Evolutionary conservation across 2,797 vertebrate species (phyloP).

Genomic region (Dicrostonyx torquatus): DNA sequence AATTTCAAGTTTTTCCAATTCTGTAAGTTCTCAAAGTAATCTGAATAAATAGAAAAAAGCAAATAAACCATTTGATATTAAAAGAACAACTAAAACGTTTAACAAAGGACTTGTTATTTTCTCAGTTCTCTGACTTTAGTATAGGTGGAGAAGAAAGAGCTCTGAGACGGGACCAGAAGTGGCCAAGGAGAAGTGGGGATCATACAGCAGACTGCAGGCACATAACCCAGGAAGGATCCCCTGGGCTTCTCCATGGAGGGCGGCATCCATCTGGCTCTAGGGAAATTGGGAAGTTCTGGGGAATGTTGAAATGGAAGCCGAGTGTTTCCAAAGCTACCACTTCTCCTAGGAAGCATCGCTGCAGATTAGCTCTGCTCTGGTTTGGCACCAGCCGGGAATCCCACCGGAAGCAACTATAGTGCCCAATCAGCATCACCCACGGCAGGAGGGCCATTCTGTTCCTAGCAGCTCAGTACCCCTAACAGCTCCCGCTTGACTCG

Average conservation of each 20-base stretch:
- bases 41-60: background rate
- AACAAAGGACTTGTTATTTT: background rate
- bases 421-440: background rate
- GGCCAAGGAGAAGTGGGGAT: background rate
- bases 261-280: background rate
- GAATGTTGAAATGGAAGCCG: background rate
- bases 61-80: background rate
- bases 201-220: accelerated
- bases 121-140: background rate
- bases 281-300: background rate
- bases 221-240: background rate
- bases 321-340: background rate
- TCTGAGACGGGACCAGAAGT: background rate
- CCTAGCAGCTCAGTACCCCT: background rate
- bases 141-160: background rate
- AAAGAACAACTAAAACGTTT: constrained; percentile 16
- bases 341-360: constrained; percentile 1
- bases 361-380: constrained; percentile 19
- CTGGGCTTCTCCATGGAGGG: background rate
- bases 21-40: background rate
- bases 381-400: background rate
- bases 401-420: background rate
- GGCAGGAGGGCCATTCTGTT: background rate
- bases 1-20: background rate
- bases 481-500: background rate